Percentiles rank a stretch among this genome's conserved stretches.
Evolutionary conservation across 2,113 vertebrate genomes (phyloP).

Genomic region (Electrona antarctica): DNA sequence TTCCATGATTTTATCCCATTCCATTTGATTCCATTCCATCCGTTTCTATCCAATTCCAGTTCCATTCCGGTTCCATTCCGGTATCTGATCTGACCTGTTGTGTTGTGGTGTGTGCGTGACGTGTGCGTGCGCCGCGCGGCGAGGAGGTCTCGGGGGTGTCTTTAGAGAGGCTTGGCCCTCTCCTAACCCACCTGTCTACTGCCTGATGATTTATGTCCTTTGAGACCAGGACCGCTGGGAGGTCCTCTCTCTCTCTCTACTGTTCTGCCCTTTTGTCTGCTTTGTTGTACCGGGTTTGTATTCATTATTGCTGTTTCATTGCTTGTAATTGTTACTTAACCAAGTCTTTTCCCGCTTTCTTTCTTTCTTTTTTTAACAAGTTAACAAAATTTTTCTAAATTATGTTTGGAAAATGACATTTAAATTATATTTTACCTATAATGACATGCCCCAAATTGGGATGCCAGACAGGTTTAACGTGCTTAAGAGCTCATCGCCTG

Average conservation of each 20-base stretch:
- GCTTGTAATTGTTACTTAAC: no score
- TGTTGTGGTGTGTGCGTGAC: constrained; percentile 6
- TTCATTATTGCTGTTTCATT: no score
- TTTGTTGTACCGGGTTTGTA: not conserved
- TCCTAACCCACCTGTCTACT: constrained; percentile 65
- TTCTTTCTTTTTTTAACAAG: not conserved
- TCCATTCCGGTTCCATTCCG: no score
- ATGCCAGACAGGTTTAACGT: no score
- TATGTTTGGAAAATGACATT: no score
- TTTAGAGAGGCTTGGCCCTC: constrained; percentile 53
- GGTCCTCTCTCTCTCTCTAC: not conserved
- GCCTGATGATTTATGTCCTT: constrained; percentile 56
- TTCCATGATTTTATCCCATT: not conserved
- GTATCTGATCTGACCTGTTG: constrained; percentile 48
- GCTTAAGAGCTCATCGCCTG: no score
- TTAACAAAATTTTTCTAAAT: no score
- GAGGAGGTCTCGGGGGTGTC: constrained; percentile 56
- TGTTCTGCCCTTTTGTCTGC: no score
- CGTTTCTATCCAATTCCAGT: no score
- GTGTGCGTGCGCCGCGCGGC: constrained; percentile 4
- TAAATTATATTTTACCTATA: no score
- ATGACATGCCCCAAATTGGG: no score
- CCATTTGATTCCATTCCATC: no score
- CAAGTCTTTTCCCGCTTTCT: not conserved
- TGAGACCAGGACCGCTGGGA: constrained; percentile 28